Evolutionary conservation across 2,797 vertebrate species (phyloP), one percentile per base, ranked within the genome.

Genomic region (Loriculus beryllinus): DNA sequence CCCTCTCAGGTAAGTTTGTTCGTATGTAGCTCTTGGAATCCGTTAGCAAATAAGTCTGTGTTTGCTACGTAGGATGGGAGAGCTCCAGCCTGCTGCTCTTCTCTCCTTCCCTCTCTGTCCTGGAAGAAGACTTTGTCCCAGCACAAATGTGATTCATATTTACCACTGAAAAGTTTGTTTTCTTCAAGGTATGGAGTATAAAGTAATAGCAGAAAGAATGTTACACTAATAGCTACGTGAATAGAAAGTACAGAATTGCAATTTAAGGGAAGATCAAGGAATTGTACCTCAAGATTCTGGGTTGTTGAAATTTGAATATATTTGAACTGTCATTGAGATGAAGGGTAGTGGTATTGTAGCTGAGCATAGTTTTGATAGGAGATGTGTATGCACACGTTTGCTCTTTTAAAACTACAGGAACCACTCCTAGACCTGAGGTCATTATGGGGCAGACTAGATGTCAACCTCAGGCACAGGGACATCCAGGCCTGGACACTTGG

Each of bases 191-290:
- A 28, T 15, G 22, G 25, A 74, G 2, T 25, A 21, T 83, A 48
- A 80, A 91, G 35, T 48, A 49, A 10, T 12, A 72, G 35, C 37
- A 57, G 29, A 26, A 63, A 82, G n/a, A 52, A 23, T 40, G 22
- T 37, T 49, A 9, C 9, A 26, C 5, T 45, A 75, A n/a, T 26
- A 86, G 14, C 63, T 82, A 48, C 9, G 8, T 6, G 43, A 82
- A 42, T 4, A 2, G 54, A 39, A 82, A 51, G 16, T 40, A 59
- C 11, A 23, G 64, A 91, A 86, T 12, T n/a, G 31, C 33, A 60
- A 42, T 77, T 82, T 77, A 88, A 78, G 45, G 54, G 49, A 67
- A 72, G 42, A 54, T 65, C 86, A 15, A n/a, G 64, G 64, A 89
- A 49, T 4, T 4, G 4, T 35, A 15, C 0, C 1, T 88, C 1